Evolutionary conservation across 2,888 invertebrate species (phyloP).

Genomic region (Auanema sp.): DNA sequence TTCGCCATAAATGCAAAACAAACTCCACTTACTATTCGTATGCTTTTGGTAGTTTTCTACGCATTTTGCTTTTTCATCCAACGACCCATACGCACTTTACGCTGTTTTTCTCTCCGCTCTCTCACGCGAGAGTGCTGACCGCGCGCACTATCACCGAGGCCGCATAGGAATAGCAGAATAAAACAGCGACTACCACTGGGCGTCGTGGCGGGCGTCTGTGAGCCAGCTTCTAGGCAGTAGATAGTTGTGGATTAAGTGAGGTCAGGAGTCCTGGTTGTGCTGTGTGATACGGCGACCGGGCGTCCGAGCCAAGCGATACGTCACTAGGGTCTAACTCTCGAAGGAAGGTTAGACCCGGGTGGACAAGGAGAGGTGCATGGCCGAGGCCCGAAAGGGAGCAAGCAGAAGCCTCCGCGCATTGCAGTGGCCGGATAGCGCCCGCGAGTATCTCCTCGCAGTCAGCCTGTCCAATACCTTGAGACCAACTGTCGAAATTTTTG

Average conservation of each 20-base stretch:
- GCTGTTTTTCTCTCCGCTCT: no score
- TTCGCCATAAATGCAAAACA: no score
- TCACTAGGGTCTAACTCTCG: constrained; percentile 42
- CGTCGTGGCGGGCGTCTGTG: constrained; percentile 50
- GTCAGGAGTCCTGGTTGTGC: constrained; percentile 42
- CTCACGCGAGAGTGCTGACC: no score
- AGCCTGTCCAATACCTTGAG: constrained; percentile 44
- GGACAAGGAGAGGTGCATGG: constrained; percentile 54
- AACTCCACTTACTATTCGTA: no score
- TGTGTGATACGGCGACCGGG: constrained; percentile 46
- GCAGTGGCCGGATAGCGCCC: constrained; percentile 52
- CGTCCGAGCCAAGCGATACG: constrained; percentile 53
- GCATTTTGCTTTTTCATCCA: no score
- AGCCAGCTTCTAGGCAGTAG: constrained; percentile 52
- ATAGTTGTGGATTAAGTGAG: constrained; percentile 46
- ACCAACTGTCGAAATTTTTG: constrained; percentile 36
- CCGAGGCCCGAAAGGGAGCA: constrained; percentile 60
- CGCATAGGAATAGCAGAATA: no score
- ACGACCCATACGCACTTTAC: no score
- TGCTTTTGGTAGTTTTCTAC: no score
- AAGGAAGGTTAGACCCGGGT: constrained; percentile 41
- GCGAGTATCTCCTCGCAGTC: constrained; percentile 33
- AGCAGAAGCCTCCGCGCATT: constrained; percentile 56
- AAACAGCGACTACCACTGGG: constrained; percentile 22
- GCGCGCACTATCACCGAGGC: no score